Percentiles rank a stretch among this genome's conserved stretches.
phyloP scores from a whole-genome alignment of 2,888 invertebrate species.

The Polydrusus tereticollis region DNA sequence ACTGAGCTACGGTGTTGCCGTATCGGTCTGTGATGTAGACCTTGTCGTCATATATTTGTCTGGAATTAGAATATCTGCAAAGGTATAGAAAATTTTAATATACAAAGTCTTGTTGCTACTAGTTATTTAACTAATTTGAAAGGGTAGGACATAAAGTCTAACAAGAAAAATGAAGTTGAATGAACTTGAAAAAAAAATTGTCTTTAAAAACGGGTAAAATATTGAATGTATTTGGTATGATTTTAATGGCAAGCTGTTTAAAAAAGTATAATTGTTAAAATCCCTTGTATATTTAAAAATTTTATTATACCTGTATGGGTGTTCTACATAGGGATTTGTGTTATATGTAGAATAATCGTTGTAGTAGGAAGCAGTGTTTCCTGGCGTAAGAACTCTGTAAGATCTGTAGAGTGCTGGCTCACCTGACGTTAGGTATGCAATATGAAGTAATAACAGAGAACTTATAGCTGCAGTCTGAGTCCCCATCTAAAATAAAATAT shows the following conservation, averaged over 20 bases:
- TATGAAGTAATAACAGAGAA: slow-evolving; percentile 45
- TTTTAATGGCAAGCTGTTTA: too few relatives aligned
- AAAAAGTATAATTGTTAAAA: too few relatives aligned
- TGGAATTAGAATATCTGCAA: slow-evolving; percentile 42
- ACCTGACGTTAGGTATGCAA: slow-evolving; percentile 53
- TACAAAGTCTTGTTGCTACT: slow-evolving; percentile 8
- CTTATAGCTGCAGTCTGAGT: slow-evolving; percentile 46
- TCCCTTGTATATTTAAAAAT: slow-evolving; percentile 16
- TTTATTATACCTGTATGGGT: slow-evolving; percentile 52
- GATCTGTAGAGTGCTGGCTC: slow-evolving; percentile 56
- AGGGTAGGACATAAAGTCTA: too few relatives aligned
- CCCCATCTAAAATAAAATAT: slow-evolving; percentile 47
- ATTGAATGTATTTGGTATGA: too few relatives aligned
- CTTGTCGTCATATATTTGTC: slow-evolving; percentile 44
- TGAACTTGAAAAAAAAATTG: too few relatives aligned
- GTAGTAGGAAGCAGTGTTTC: slow-evolving; percentile 47
- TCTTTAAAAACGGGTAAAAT: not conserved
- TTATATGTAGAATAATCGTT: slow-evolving; percentile 54
- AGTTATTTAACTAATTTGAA: too few relatives aligned
- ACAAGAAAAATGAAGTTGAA: too few relatives aligned
- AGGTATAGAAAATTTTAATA: slow-evolving; percentile 20
- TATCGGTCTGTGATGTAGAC: slow-evolving; percentile 64
- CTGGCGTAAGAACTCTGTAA: slow-evolving; percentile 50
- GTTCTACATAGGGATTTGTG: slow-evolving; percentile 51
- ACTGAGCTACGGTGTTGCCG: slow-evolving; percentile 60